Evolutionary conservation across 2,888 invertebrate species (phyloP).

Genomic region (Ochlodes sylvanus): DNA sequence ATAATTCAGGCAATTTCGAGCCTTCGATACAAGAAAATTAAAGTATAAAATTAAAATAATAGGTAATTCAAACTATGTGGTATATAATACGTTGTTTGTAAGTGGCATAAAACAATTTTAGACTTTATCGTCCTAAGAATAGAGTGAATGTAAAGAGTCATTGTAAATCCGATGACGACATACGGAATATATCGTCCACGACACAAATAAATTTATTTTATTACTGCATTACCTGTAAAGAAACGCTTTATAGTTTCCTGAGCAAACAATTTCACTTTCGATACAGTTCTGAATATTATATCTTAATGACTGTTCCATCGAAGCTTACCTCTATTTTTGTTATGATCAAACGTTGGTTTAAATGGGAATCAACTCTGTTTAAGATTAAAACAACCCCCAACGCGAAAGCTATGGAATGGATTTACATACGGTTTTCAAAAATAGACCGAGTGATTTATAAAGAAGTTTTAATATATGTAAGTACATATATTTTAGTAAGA

Average conservation of each 20-base stretch:
- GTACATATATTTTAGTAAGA: too few relatives aligned
- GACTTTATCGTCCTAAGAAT: neutral
- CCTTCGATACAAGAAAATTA: neutral
- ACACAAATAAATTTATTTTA: conserved; percentile 54
- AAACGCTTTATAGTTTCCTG: conserved; percentile 45
- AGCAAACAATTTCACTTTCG: neutral
- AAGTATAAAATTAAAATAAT: conserved; percentile 4
- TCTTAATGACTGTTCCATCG: too few relatives aligned
- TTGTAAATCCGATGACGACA: neutral
- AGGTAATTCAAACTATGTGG: neutral
- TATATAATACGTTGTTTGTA: too few relatives aligned
- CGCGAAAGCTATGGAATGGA: too few relatives aligned
- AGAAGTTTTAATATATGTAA: too few relatives aligned
- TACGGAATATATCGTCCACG: conserved; percentile 10
- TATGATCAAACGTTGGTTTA: too few relatives aligned
- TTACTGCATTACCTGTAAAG: conserved; percentile 51
- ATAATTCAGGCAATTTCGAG: neutral
- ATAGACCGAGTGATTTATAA: too few relatives aligned
- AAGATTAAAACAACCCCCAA: too few relatives aligned
- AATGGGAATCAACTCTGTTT: too few relatives aligned
- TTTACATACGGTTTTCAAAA: too few relatives aligned
- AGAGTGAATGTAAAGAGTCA: neutral
- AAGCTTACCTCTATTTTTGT: too few relatives aligned
- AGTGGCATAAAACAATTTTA: neutral
- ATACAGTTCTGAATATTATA: neutral